These are phyloP conservation scores for Pseudomugil tenellus DNA, from an alignment of 2,797 vertebrate species.

Conservation along the genomic window DNA sequence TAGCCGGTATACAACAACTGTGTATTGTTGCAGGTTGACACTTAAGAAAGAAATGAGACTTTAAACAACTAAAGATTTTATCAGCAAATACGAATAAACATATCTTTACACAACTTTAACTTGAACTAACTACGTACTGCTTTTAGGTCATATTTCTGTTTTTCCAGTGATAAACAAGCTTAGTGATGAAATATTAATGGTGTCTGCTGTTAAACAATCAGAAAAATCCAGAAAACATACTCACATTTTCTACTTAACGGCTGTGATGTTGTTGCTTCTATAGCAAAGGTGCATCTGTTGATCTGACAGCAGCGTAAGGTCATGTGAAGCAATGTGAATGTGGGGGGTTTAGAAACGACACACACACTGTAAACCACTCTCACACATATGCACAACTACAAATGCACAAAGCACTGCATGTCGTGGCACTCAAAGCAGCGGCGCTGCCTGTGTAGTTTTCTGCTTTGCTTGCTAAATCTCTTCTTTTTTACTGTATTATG, in stretches of 20 bases:
- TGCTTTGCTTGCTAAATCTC: neutral
- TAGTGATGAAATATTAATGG: neutral
- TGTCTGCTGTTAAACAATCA: neutral
- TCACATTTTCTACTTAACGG: constrained; percentile 51
- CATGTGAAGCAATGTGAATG: constrained; percentile 33
- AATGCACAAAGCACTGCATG: constrained; percentile 7
- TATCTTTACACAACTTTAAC: neutral
- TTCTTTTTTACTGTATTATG: neutral
- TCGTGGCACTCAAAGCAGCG: too few relatives aligned
- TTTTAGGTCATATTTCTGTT: neutral
- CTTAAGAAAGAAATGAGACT: neutral
- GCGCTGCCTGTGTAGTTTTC: constrained; percentile 5
- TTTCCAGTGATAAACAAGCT: neutral
- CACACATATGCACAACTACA: constrained; percentile 16
- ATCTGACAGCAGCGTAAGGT: constrained; percentile 45
- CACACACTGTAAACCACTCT: constrained; percentile 21
- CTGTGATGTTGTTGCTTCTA: constrained; percentile 31
- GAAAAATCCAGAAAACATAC: constrained; percentile 38
- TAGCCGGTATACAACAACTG: too few relatives aligned
- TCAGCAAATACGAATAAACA: neutral
- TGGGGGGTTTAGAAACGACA: constrained; percentile 46
- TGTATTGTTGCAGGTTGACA: neutral
- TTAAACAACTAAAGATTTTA: neutral
- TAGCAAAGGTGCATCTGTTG: constrained; percentile 54
- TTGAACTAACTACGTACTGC: neutral